These are phyloP conservation scores for Oscarella lobularis DNA, from an alignment of 37 sponge, comb jelly and placozoan species.

Conservation along the genomic window DNA sequence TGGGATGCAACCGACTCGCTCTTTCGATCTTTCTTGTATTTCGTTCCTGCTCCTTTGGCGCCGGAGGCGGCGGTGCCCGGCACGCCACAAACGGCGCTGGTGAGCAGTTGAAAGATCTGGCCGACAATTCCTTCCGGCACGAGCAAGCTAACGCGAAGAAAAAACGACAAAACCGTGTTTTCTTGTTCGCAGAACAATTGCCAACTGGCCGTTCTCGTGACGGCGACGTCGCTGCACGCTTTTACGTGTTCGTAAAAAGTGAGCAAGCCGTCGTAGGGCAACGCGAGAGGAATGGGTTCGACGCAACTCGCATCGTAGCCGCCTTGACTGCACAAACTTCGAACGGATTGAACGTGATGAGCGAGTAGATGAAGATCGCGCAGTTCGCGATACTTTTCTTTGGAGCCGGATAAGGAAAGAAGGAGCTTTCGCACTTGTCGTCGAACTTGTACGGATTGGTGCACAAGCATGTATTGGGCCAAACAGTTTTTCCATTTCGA, in stretches of 20 bases:
- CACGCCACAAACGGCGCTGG: constrained; percentile 44
- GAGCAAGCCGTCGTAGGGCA: constrained; percentile 43
- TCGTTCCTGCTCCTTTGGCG: too few species aligned
- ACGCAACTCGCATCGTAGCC: constrained; percentile 13
- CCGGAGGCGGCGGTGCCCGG: not conserved
- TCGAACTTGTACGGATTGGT: not conserved
- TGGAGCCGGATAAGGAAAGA: constrained; percentile 68
- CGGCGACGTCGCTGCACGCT: constrained; percentile 48
- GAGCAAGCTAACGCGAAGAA: constrained; percentile 29
- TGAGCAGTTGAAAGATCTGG: constrained; percentile 41
- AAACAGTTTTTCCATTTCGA: not conserved
- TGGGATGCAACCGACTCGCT: not conserved
- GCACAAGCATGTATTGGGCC: not conserved
- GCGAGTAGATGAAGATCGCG: constrained; percentile 40
- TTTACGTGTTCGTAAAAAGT: constrained; percentile 57
- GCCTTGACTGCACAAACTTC: constrained; percentile 15
- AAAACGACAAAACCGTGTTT: constrained; percentile 35
- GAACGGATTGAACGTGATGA: not conserved
- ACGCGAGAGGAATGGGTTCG: constrained; percentile 12
- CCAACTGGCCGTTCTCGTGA: constrained; percentile 56
- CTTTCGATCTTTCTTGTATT: not conserved
- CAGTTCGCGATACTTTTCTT: constrained; percentile 59
- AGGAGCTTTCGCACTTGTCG: constrained; percentile 32
- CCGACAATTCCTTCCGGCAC: constrained; percentile 66
- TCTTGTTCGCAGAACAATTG: constrained; percentile 61